Evolutionary conservation across 2,797 vertebrate species (phyloP), one percentile per base, ranked within the genome.

Genomic region (Gallinago nigripennis): DNA sequence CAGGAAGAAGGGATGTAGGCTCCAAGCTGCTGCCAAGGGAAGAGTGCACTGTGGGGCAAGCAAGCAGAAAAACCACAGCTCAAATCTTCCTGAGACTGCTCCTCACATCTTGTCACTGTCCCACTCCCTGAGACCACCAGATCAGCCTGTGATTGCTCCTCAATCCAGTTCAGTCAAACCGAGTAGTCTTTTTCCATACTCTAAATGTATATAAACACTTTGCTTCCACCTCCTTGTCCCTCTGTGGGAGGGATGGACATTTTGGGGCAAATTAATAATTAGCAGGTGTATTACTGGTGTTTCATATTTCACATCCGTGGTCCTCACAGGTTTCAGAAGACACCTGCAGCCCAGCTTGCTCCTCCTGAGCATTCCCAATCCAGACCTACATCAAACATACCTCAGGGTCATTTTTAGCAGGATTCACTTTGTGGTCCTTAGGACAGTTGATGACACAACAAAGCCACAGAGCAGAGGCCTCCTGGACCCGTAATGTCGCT

Each of bases 1-100:
- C 3, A 76, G 63, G 92, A 54, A 90, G 76, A 51, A 80, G 64
- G 37, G 85, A 76, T 66, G 90, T 2, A 82, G 92, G 69, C 53
- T 88, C 35, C 60, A 17, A 23, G 41, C 33, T 1, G 4, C 75
- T 91, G 93, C 89, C 51, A 66, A 89, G 68, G 56, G 37, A 85
- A 65, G 76, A 83, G 76, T 27, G 68, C 43, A 12, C 66, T 5
- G 61, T 12, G 1, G 46, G 33, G 77, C 33, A 72, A 73, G 56
- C 1, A 6, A 61, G 83, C 69, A 81, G 50, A 45, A 50, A 53
- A 45, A 27, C 14, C 68, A n/a, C 60, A 66, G 68, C 82, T 66
- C 31, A 27, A 46, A 23, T 46, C 46, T 21, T 46, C 11, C 46
- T 37, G 46, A 65, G 68, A 11, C 68, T 50, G 69, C 69, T 80